These are phyloP conservation scores for Drosophila incognita DNA, from an alignment of 2,888 invertebrate species.

Conservation along the genomic window DNA sequence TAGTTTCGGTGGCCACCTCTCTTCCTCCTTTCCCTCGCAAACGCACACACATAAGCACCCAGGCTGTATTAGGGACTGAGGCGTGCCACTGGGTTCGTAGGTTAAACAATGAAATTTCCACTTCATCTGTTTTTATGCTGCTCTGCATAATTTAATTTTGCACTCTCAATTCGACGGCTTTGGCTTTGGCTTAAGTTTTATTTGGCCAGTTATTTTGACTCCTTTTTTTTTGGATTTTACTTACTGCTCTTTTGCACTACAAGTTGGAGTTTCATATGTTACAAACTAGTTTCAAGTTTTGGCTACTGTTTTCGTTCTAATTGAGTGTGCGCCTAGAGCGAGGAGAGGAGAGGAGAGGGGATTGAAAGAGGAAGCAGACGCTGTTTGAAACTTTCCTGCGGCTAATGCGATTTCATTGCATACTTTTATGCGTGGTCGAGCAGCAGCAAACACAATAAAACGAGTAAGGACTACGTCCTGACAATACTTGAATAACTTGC, in stretches of 20 bases:
- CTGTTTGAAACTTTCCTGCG: conserved; percentile 49
- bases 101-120: conserved; percentile 80
- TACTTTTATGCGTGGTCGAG: conserved; percentile 54
- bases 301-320: conserved; percentile 24
- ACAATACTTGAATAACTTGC: conserved; percentile 55
- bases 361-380: neutral
- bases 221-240: conserved; percentile 3
- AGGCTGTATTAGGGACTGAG: neutral
- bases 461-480: conserved; percentile 18
- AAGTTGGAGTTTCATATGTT: conserved; percentile 12
- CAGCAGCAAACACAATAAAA: conserved; percentile 25
- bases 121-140: conserved; percentile 80
- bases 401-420: conserved; percentile 75
- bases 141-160: conserved; percentile 79
- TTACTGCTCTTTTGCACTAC: neutral
- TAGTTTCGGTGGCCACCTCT: conserved; percentile 6
- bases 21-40: neutral
- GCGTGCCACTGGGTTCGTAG: conserved; percentile 50
- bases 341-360: neutral
- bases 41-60: neutral
- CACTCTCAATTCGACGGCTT: conserved; percentile 66
- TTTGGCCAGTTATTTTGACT: conserved; percentile 23
- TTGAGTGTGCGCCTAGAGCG: conserved; percentile 15
- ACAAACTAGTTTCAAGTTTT: conserved; percentile 36
- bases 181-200: conserved; percentile 40